Base-by-base conservation (phyloP, 2,888 invertebrate species). In the Callyntrura guangdongensis region DNA sequence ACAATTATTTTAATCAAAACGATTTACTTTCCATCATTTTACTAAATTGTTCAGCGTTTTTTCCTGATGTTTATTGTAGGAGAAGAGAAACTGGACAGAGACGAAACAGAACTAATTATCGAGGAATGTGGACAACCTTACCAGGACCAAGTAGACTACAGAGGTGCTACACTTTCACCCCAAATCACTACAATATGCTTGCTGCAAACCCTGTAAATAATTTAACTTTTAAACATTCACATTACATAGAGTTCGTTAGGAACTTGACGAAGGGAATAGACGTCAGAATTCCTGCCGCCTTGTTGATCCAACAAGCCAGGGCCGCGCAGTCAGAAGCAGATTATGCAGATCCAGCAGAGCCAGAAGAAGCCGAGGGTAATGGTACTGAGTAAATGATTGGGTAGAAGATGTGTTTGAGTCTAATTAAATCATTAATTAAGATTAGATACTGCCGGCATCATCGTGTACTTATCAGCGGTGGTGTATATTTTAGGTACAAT, bases 81-180 rank as follows among this genome's bases (percentile, higher is more conserved):
- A 6, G 92, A 90, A 22, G 91, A 91, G 20, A 92, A 87, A 56
- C 88, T 92, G n/a, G 86, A 87, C 12, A 17, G 72, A 45, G 90
- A 90, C 9, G 92, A 92, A 82, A 74, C 81, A 9, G 81, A 87
- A 27, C 87, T 88, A 64, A 56, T 92, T n/a, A 88, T 92, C 22
- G 6, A 49, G 1, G 89, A 89, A 0, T 91, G 91, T 47, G 89
- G 89, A 11, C 25, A 89, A 5, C 74, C 86, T 0, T 45, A 74
- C 27, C 72, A 91, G 11, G 91, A 81, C 14, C n/a, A 81, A 47
- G 69, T 91, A 1, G 72, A 77, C 22, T 91, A 91, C 67, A 86
- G 67, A 53, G 64, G 91, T 91, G 67, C 67, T 53, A 53, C 14
- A 53, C 14, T 53, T 53, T 53, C 11, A n/a, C n/a, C n/a, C n/a